A percentile compares a stretch with the other conserved stretches of the same genome.
Evolutionary conservation across 2,113 vertebrate genomes (phyloP).

Genomic region (Chloropsis cyanopogon): DNA sequence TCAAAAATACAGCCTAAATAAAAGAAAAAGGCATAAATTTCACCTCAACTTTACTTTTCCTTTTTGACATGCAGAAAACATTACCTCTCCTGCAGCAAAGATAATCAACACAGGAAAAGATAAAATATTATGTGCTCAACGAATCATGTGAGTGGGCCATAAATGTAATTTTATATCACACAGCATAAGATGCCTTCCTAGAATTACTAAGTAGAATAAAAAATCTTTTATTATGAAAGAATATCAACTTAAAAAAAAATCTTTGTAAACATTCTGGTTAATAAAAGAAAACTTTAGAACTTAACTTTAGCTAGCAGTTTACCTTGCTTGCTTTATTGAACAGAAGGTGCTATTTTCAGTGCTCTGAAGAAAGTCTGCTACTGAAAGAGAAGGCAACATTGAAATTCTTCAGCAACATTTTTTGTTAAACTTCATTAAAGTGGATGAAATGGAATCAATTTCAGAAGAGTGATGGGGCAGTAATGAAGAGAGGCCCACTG

Average conservation of each 20-base stretch:
- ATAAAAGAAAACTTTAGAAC: not conserved
- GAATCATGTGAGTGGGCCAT: not conserved
- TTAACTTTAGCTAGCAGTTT: not conserved
- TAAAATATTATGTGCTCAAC: not conserved
- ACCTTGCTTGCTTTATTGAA: not conserved
- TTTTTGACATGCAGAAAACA: not conserved
- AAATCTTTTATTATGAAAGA: not conserved
- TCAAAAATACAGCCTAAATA: not conserved
- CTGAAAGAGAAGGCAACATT: not conserved
- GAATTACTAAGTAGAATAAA: not conserved
- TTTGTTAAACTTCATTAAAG: slow-evolving; percentile 65
- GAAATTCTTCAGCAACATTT: slow-evolving; percentile 51
- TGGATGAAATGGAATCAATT: slow-evolving; percentile 63
- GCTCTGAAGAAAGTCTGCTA: not conserved
- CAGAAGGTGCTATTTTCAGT: slow-evolving; percentile 7
- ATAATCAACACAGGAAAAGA: not conserved
- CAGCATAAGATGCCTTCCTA: not conserved
- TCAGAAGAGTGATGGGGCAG: slow-evolving; percentile 45
- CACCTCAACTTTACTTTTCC: not conserved
- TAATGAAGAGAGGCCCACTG: slow-evolving; percentile 50
- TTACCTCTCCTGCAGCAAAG: not conserved
- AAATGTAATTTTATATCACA: not conserved
- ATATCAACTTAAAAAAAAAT: accelerated
- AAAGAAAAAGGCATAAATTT: not conserved
- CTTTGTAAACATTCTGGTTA: not conserved